Percentiles rank a stretch among this genome's conserved stretches.
Evolutionary conservation across 2,113 vertebrate genomes (phyloP).

Genomic region (Microtus pennsylvanicus): DNA sequence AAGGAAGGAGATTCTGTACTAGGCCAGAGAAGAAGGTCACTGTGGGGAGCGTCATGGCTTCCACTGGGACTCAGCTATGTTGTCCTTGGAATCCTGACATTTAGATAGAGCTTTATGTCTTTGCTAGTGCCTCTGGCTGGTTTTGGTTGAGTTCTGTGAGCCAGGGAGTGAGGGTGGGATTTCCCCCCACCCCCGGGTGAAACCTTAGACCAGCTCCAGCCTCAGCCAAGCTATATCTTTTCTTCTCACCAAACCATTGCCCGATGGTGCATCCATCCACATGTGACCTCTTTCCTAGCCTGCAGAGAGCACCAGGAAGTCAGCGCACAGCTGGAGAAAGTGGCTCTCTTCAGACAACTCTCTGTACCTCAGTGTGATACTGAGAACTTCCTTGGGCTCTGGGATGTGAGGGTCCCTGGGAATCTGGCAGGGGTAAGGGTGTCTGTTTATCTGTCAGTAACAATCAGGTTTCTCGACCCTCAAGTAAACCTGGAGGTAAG

Average conservation of each 20-base stretch:
- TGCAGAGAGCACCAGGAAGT: neutral
- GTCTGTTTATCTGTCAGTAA: neutral
- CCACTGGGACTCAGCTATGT: neutral
- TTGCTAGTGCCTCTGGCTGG: neutral
- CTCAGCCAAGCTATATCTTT: neutral
- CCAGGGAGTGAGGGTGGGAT: neutral
- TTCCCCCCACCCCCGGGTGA: too few relatives aligned
- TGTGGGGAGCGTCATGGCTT: neutral
- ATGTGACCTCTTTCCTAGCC: neutral
- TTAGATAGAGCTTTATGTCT: conserved; percentile 13
- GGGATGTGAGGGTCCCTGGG: neutral
- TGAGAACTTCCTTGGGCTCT: neutral
- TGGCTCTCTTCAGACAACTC: neutral
- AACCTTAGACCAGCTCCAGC: neutral
- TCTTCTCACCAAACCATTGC: neutral
- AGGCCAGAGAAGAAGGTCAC: neutral
- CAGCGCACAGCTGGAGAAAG: too few relatives aligned
- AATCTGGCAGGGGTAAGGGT: neutral
- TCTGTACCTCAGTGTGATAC: neutral
- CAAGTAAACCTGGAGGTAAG: neutral
- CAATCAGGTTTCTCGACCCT: neutral
- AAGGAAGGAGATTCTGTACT: neutral
- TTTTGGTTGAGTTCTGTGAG: neutral
- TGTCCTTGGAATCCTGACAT: neutral
- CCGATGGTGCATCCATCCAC: neutral